These are phyloP conservation scores for Leistus spinibarbis DNA, from an alignment of 2,888 invertebrate species.

Conservation along the genomic window DNA sequence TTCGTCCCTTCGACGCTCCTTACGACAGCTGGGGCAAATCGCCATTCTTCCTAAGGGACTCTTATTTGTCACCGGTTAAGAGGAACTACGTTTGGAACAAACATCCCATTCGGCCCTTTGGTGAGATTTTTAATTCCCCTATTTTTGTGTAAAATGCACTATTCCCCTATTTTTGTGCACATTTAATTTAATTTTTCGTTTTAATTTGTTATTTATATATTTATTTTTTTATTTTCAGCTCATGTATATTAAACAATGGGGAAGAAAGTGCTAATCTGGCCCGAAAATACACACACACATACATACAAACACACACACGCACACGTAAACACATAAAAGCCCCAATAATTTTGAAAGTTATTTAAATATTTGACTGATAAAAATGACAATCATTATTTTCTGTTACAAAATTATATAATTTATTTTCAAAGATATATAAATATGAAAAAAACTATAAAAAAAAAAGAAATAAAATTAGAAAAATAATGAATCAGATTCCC, in stretches of 20 bases:
- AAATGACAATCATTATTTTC: not conserved
- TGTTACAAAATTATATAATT: constrained; percentile 14
- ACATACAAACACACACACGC: constrained; percentile 23
- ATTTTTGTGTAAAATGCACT: not conserved
- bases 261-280: constrained; percentile 14
- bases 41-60: constrained; percentile 82
- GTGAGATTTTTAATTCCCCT: constrained; percentile 65
- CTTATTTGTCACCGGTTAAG: constrained; percentile 89
- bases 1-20: constrained; percentile 73
- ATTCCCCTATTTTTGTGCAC: no score
- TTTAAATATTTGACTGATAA: not conserved
- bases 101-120: constrained; percentile 88
- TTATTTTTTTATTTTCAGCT: no score
- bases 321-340: constrained; percentile 17
- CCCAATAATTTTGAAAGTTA: constrained; percentile 15
- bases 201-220: no score
- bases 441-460: constrained; percentile 14
- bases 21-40: constrained; percentile 71
- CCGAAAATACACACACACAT: not conserved
- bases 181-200: no score
- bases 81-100: constrained; percentile 90
- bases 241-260: constrained; percentile 25
- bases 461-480: constrained; percentile 15
- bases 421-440: constrained; percentile 18
- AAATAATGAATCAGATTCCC: constrained; percentile 23